These are phyloP conservation scores for Chouioia cunea DNA, from an alignment of 2,888 invertebrate species.

Conservation along the genomic window DNA sequence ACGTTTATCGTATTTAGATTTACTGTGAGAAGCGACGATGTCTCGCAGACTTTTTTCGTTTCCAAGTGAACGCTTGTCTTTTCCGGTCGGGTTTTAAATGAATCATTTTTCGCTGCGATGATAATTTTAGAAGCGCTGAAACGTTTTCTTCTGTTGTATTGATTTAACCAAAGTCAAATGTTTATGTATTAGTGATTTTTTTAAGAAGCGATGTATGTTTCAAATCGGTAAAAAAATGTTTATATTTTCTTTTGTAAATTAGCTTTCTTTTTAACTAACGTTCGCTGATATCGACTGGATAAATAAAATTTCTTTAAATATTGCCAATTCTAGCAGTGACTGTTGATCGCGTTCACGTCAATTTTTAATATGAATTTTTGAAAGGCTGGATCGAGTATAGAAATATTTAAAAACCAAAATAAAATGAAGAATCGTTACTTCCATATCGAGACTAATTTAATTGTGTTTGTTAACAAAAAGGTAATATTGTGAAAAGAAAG, in stretches of 20 bases:
- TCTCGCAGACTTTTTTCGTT: slow-evolving; percentile 14
- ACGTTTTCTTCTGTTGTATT: slow-evolving; percentile 6
- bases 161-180: too few species aligned
- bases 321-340: slow-evolving; percentile 37
- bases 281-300: slow-evolving; percentile 28
- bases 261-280: slow-evolving; percentile 31
- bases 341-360: slow-evolving; percentile 15
- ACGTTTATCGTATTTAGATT: slow-evolving; percentile 32
- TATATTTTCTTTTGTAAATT: slow-evolving; percentile 20
- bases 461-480: slow-evolving; percentile 8
- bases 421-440: slow-evolving; percentile 20
- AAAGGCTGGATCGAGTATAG: slow-evolving; percentile 35
- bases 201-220: slow-evolving; percentile 16
- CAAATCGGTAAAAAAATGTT: slow-evolving; percentile 36
- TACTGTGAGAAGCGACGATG: slow-evolving; percentile 19
- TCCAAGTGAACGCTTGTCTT: slow-evolving; percentile 19
- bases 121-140: background rate
- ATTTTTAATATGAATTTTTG: slow-evolving; percentile 37
- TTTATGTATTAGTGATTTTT: background rate
- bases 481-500: slow-evolving; percentile 5
- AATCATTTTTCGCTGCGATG: background rate
- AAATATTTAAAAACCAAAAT: background rate
- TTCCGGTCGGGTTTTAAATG: slow-evolving; percentile 9
- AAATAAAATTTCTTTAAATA: slow-evolving; percentile 34
- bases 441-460: slow-evolving; percentile 19